These are phyloP conservation scores for Paramisgurnus dabryanus DNA, from an alignment of 2,113 vertebrate genomes.

Conservation along the genomic window DNA sequence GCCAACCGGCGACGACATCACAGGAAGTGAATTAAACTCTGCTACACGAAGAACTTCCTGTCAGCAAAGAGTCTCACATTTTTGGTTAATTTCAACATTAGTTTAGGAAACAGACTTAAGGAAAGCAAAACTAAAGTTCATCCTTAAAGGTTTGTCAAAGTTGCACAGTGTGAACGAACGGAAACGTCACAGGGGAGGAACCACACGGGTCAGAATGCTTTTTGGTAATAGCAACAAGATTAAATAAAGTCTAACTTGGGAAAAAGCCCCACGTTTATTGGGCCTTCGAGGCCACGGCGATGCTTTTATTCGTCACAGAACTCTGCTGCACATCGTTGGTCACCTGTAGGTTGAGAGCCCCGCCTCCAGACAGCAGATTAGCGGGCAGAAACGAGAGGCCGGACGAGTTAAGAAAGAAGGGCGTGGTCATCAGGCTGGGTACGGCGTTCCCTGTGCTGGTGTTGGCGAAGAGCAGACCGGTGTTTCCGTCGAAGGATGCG, in stretches of 20 bases:
- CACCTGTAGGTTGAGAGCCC: constrained; percentile 88
- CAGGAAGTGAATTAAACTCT: constrained; percentile 31
- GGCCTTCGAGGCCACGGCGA: constrained; percentile 95
- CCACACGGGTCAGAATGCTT: constrained; percentile 22
- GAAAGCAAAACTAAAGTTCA: constrained; percentile 55
- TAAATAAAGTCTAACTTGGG: constrained; percentile 64
- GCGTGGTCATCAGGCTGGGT: constrained; percentile 92
- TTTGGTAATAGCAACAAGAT: constrained; percentile 78
- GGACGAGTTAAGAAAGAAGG: constrained; percentile 95
- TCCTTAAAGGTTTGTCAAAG: not conserved
- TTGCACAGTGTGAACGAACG: constrained; percentile 26
- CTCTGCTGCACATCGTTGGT: constrained; percentile 81
- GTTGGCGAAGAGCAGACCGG: constrained; percentile 92
- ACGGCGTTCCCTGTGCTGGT: constrained; percentile 78
- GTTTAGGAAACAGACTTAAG: constrained; percentile 81
- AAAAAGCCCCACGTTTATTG: constrained; percentile 79
- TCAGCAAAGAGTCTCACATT: constrained; percentile 63
- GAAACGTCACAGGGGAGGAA: not conserved
- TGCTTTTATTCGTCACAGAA: constrained; percentile 85
- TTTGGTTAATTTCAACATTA: constrained; percentile 85
- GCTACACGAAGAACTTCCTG: constrained; percentile 11
- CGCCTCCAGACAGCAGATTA: constrained; percentile 88
- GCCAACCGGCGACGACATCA: not conserved
- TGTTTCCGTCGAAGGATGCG: constrained; percentile 90
- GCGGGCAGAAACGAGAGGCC: constrained; percentile 96